Percentiles rank a stretch among this genome's conserved stretches.
These are phyloP conservation scores for Iselma pallidipennis DNA, from an alignment of 2,888 invertebrate species.

Conservation along the genomic window DNA sequence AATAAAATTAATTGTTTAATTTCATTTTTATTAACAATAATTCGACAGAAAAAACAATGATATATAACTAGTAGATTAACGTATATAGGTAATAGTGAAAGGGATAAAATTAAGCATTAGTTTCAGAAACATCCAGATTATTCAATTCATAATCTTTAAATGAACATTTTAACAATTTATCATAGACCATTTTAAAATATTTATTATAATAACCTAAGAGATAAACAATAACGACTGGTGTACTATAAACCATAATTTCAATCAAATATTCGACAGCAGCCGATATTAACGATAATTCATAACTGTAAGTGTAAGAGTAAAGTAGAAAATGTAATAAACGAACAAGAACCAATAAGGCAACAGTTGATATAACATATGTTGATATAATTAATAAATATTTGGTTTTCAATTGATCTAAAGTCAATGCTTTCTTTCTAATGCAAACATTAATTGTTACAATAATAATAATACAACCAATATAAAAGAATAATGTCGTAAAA, in stretches of 20 bases:
- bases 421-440: not conserved
- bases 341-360: not conserved
- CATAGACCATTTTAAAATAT: conserved; percentile 31
- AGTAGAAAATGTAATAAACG: not conserved
- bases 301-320: not conserved
- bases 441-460: not conserved
- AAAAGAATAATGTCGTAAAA: not conserved
- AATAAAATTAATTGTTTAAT: too few relatives aligned
- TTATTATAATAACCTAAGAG: conserved; percentile 27
- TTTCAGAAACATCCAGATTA: conserved; percentile 23
- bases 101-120: too few relatives aligned
- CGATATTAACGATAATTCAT: not conserved
- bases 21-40: too few relatives aligned
- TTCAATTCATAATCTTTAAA: conserved; percentile 19
- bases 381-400: not conserved
- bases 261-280: conserved; percentile 4
- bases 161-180: conserved; percentile 26
- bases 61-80: too few relatives aligned
- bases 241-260: conserved; percentile 10
- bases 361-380: not conserved
- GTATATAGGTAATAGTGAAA: too few relatives aligned
- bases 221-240: conserved; percentile 25
- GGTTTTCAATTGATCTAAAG: not conserved
- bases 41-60: too few relatives aligned
- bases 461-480: not conserved